A percentile compares a stretch with the other conserved stretches of the same genome.
Evolutionary conservation across 1,140 invertebrate species (phyloP).

Genomic region (Drosophila arizonae): DNA sequence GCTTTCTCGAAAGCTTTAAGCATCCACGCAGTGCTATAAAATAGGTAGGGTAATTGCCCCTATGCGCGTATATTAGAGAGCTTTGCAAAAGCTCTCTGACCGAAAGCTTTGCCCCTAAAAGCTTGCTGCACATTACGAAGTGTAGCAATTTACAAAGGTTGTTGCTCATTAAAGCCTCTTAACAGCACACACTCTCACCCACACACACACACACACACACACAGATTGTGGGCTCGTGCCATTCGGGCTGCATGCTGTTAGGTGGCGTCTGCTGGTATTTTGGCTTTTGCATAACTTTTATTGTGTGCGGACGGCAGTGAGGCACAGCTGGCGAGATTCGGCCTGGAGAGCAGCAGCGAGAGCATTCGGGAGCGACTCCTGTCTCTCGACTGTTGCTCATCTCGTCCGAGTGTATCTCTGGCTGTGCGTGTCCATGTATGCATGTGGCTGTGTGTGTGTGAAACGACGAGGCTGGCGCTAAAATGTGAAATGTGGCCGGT

Average conservation of each 20-base stretch:
- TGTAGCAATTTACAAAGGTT: conserved; percentile 22
- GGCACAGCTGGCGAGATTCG: conserved; percentile 57
- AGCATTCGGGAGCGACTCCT: conserved; percentile 45
- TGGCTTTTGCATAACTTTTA: conserved; percentile 77
- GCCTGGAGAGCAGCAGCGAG: conserved; percentile 38
- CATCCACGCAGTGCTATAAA: conserved; percentile 16
- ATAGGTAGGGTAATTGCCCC: conserved; percentile 15
- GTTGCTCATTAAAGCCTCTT: conserved; percentile 50
- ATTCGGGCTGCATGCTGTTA: conserved; percentile 12
- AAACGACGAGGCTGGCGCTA: conserved; percentile 55
- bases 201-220: conserved; percentile 23
- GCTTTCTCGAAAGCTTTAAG: conserved; percentile 36
- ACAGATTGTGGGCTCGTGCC: conserved; percentile 22
- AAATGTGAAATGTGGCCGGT: conserved; percentile 78
- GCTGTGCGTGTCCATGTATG: conserved; percentile 8
- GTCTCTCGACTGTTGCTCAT: conserved; percentile 70
- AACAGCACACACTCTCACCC: conserved; percentile 12
- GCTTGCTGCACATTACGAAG: conserved; percentile 12
- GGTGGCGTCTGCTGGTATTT: conserved; percentile 43
- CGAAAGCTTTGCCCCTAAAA: conserved; percentile 10
- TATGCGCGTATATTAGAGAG: conserved; percentile 6
- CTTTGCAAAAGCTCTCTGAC: conserved; percentile 15
- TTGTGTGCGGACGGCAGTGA: conserved; percentile 58
- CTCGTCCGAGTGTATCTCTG: conserved; percentile 36
- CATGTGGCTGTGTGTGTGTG: conserved; percentile 11